phyloP scores from a whole-genome alignment of 2,113 vertebrate species.

The Etia nguti region DNA sequence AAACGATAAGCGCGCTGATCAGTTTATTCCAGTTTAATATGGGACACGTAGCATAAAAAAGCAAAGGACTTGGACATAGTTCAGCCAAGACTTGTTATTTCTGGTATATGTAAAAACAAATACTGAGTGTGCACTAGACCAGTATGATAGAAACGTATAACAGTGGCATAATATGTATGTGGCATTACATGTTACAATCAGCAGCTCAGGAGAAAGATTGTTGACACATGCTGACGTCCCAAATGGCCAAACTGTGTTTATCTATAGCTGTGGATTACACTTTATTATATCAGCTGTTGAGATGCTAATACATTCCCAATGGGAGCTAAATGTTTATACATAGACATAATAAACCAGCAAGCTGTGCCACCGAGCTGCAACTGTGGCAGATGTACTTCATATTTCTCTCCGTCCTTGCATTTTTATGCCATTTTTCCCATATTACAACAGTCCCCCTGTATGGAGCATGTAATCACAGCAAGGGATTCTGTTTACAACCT shows the following conservation, averaged over 20 bases:
- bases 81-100: neutral
- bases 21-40: slow-evolving; percentile 73
- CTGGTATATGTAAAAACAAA: neutral
- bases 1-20: neutral
- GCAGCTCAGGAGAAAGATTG: slow-evolving; percentile 3
- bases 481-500: slow-evolving; percentile 20
- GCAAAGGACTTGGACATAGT: neutral
- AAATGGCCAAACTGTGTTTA: slow-evolving; percentile 24
- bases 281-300: slow-evolving; percentile 8
- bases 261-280: slow-evolving; percentile 28
- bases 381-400: neutral
- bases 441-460: slow-evolving; percentile 59
- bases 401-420: slow-evolving; percentile 45
- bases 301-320: slow-evolving; percentile 27
- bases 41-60: slow-evolving; percentile 61
- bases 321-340: slow-evolving; percentile 23
- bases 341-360: slow-evolving; percentile 1
- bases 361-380: neutral
- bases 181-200: neutral
- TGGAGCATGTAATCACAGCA: slow-evolving; percentile 36
- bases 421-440: slow-evolving; percentile 67
- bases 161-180: neutral
- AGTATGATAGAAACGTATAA: neutral
- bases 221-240: neutral
- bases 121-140: neutral